Base-by-base conservation (phyloP, 1,140 invertebrate species). In the Meloidogyne exigua region DNA sequence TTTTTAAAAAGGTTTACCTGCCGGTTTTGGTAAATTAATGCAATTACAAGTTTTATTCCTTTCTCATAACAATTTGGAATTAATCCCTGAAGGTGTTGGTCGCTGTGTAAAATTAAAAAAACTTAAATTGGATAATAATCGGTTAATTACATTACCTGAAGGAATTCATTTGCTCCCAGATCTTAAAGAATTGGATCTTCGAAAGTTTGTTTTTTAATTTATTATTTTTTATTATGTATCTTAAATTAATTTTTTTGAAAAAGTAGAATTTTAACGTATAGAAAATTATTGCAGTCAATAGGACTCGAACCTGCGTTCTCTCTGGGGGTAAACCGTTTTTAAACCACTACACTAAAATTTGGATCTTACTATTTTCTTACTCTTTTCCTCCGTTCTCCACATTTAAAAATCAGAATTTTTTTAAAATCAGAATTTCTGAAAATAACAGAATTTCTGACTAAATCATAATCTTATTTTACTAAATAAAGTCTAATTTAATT, bases 41-140 rank as follows among this genome's bases (percentile, higher is more conserved):
- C 92, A 92, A 68, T 89, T 99, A 64, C 95, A 98, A 89, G 92
- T 98, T 66, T 98, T 99, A 88, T 95, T 94, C 42, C 95, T 96
- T 13, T 92, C 95, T 9, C 93, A 97, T 86, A 99, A 99, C 89
- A 91, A 93, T 80, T 89, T 99, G 23, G 95, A 99, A 90, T 96
- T 97, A 93, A 96, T 99, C 83, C 96, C 97, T 4, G 97, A 99
- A 90, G 95, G 96, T 68, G 90, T 98, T 49, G 96, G 93, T 89
- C 92, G 95, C 87, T 99, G 96, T 90, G 95, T 95, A 0, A 94
- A 94, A 15, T 89, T 99, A 72, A 97, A 96, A 87, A 94, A 95
- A 88, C 89, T 99, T 25, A 94, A 98, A 88, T 88, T 99, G 73
- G 93, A 94, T 81, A 92, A 92, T 75, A 99, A 99, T 90, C 91